Conservation (phyloP, 2,888 invertebrate species). For the Caenorhabditis becei region DNA sequence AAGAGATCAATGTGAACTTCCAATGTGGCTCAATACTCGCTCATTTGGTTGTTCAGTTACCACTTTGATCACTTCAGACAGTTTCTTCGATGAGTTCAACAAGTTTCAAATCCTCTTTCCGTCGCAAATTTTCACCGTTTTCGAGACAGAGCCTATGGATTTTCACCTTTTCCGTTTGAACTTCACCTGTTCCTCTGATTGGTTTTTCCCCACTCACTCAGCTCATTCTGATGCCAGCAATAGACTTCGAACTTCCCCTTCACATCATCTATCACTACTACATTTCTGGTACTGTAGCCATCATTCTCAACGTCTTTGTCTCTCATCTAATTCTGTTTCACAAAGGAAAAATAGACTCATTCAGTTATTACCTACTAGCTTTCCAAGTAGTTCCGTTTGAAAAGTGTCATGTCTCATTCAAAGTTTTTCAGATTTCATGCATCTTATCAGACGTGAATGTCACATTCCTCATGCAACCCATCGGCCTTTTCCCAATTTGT, state of each 20-base stretch:
- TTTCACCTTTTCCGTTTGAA: too few species aligned
- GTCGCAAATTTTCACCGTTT: too few species aligned
- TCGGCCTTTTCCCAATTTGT: conserved; percentile 23
- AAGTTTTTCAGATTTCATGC: conserved; percentile 17
- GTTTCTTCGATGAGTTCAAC: too few species aligned
- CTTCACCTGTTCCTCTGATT: too few species aligned
- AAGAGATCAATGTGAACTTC: too few species aligned
- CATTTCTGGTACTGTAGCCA: conserved; percentile 5
- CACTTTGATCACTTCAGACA: too few species aligned
- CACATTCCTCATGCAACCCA: conserved; percentile 26
- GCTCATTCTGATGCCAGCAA: neutral
- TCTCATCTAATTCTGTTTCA: conserved; percentile 17
- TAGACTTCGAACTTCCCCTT: conserved; percentile 15
- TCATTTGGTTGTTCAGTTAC: too few species aligned
- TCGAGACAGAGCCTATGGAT: too few species aligned
- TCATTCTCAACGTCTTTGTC: conserved; percentile 16
- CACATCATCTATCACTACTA: conserved; percentile 21
- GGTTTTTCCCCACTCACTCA: neutral
- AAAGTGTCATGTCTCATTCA: too few species aligned
- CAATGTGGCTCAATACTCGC: too few species aligned
- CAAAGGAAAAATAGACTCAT: conserved; percentile 20
- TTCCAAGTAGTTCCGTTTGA: conserved; percentile 35
- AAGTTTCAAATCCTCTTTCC: too few species aligned
- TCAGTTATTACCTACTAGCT: conserved; percentile 18
- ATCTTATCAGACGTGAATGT: conserved; percentile 21